Evolutionary conservation across 2,113 vertebrate species (phyloP).

Genomic region (Saccopteryx bilineata): DNA sequence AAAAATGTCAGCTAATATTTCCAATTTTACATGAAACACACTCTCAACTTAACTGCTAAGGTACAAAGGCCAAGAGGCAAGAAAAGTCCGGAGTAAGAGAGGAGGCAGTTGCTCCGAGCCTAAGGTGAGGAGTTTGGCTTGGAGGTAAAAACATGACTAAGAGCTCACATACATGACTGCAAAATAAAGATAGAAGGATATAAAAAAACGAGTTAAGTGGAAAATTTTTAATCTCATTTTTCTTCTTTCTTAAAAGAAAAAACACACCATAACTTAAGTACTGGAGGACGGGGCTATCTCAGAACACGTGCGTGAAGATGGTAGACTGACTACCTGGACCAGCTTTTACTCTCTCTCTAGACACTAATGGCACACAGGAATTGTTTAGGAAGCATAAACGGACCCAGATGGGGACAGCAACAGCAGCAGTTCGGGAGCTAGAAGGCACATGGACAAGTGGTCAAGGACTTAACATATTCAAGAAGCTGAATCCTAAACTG

Average conservation of each 20-base stretch:
- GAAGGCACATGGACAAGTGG: not conserved
- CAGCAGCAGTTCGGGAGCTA: not conserved
- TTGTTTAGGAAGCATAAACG: not conserved
- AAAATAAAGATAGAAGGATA: not conserved
- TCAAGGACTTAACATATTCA: not conserved
- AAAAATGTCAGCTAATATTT: not conserved
- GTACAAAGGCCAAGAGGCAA: not conserved
- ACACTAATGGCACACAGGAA: not conserved
- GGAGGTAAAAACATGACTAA: not conserved
- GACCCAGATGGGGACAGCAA: not conserved
- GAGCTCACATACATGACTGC: no score
- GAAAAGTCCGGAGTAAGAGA: not conserved
- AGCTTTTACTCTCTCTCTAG: not conserved
- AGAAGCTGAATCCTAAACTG: not conserved
- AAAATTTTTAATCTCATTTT: not conserved
- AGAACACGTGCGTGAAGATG: not conserved
- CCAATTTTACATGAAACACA: not conserved
- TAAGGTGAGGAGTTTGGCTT: not conserved
- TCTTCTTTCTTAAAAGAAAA: not conserved
- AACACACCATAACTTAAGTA: not conserved
- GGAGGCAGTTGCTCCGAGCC: not conserved
- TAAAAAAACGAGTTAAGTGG: not conserved
- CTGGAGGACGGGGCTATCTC: no score
- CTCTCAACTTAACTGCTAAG: not conserved
- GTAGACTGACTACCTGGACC: fast-evolving